phyloP scores from a whole-genome alignment of 2,113 vertebrate genomes.

The Apodemus sylvaticus region DNA sequence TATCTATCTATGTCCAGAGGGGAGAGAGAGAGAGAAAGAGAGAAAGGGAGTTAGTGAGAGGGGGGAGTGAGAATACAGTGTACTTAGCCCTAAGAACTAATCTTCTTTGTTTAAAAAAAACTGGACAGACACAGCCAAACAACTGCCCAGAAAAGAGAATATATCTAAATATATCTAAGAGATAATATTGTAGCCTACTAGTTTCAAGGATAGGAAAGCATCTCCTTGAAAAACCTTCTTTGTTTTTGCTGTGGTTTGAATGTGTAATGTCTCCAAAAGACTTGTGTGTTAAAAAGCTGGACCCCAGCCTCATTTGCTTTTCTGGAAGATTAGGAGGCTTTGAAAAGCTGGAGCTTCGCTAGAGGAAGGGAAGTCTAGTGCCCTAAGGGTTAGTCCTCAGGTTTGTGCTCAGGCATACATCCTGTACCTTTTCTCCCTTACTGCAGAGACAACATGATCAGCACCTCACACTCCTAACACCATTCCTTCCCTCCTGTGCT shows the following conservation, averaged over 20 bases:
- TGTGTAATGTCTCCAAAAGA: no score
- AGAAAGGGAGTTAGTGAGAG: no score
- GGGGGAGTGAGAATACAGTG: not conserved
- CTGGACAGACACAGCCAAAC: not conserved
- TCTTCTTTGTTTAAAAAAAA: not conserved
- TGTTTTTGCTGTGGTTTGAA: not conserved
- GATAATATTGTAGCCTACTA: not conserved
- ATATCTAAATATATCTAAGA: not conserved
- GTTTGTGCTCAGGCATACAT: not conserved
- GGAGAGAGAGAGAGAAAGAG: no score
- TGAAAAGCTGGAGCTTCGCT: not conserved
- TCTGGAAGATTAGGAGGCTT: not conserved
- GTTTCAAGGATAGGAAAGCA: not conserved
- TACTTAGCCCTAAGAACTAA: not conserved
- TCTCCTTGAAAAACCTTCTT: not conserved
- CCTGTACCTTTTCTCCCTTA: not conserved
- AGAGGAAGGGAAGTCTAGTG: not conserved
- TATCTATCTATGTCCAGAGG: no score
- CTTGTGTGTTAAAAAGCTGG: not conserved
- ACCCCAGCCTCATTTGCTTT: not conserved
- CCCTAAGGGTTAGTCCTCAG: no score
- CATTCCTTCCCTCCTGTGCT: rapidly evolving
- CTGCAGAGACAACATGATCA: not conserved
- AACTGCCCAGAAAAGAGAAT: not conserved
- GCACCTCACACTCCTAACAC: not conserved